Conservation (phyloP, 2,113 vertebrate genomes). For the Leptocoma aspasia region DNA sequence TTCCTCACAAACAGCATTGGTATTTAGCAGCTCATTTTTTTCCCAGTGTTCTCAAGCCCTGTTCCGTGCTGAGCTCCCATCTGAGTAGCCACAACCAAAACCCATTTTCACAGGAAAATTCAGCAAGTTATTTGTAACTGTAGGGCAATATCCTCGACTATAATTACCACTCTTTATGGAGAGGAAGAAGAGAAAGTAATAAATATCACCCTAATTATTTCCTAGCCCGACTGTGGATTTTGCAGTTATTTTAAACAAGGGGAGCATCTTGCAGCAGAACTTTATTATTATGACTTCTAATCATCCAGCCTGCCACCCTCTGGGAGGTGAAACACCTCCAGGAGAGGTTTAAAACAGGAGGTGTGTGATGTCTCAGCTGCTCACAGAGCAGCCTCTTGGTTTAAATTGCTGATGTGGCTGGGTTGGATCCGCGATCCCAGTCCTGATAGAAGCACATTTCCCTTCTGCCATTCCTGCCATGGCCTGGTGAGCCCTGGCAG, state of each 20-base stretch:
- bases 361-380: background rate
- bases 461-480: background rate
- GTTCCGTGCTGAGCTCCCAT: constrained; percentile 26
- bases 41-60: constrained; percentile 38
- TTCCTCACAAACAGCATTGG: constrained; percentile 44
- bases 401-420: background rate
- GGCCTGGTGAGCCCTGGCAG: background rate
- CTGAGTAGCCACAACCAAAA: background rate
- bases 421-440: background rate
- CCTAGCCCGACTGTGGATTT: background rate
- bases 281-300: background rate
- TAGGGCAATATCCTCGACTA: background rate
- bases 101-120: background rate
- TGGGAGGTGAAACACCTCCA: background rate
- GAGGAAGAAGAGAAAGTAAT: background rate
- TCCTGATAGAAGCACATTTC: accelerated
- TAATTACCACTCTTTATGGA: background rate
- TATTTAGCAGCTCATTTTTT: constrained; percentile 54
- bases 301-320: background rate
- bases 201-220: background rate
- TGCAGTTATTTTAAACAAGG: background rate
- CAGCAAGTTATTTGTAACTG: background rate
- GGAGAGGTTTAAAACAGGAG: background rate
- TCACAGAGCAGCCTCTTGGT: background rate
- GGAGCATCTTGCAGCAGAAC: background rate